Evolutionary conservation across 2,888 invertebrate genomes (phyloP).

Genomic region (Diplazon laetatorius): DNA sequence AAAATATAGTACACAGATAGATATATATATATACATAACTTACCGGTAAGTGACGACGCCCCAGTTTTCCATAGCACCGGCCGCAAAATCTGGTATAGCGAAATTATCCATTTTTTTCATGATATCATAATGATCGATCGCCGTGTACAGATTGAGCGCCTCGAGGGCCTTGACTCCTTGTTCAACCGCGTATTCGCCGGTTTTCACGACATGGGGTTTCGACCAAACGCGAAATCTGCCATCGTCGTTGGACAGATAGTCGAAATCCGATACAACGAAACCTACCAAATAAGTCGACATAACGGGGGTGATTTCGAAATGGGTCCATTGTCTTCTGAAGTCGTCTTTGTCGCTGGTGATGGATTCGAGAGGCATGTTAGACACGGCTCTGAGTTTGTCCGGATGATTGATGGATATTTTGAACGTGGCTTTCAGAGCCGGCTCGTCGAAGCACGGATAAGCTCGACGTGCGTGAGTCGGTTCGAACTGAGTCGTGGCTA

Average conservation of each 20-base stretch:
- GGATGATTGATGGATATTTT: slow-evolving; percentile 86
- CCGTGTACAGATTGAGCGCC: slow-evolving; percentile 87
- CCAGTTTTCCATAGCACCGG: slow-evolving; percentile 98
- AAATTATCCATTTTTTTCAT: slow-evolving; percentile 93
- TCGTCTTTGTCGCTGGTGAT: not conserved
- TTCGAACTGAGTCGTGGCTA: slow-evolving; percentile 89
- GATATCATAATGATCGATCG: slow-evolving; percentile 85
- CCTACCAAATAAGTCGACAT: slow-evolving; percentile 86
- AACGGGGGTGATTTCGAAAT: slow-evolving; percentile 66
- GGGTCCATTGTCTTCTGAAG: slow-evolving; percentile 54
- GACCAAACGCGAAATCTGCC: slow-evolving; percentile 87
- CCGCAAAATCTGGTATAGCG: slow-evolving; percentile 94
- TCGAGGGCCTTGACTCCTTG: slow-evolving; percentile 89
- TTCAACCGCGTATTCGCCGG: slow-evolving; percentile 86
- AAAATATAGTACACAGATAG: no score
- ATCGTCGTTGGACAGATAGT: slow-evolving; percentile 60
- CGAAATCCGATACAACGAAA: slow-evolving; percentile 84
- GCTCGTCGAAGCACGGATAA: slow-evolving; percentile 91
- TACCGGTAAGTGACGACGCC: slow-evolving; percentile 92
- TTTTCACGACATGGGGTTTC: slow-evolving; percentile 87
- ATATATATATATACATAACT: slow-evolving; percentile 16
- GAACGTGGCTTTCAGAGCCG: slow-evolving; percentile 87
- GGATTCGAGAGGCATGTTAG: slow-evolving; percentile 71
- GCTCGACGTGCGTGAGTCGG: slow-evolving; percentile 87
- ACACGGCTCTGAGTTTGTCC: slow-evolving; percentile 78